Evolutionary conservation across 2,888 invertebrate species (phyloP).

Genomic region (Ernsta delagoae): DNA sequence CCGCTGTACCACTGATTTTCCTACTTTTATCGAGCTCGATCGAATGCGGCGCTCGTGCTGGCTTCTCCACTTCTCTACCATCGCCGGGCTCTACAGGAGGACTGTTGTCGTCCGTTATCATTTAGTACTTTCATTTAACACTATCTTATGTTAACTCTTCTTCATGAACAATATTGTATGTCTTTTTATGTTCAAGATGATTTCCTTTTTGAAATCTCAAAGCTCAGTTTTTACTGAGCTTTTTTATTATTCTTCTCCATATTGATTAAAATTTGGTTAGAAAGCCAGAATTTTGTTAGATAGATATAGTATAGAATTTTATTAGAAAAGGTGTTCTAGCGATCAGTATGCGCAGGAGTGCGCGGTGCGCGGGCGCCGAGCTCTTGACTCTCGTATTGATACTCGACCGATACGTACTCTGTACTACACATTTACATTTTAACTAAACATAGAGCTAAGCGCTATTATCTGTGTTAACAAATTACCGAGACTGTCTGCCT

Average conservation of each 20-base stretch:
- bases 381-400: slow-evolving; percentile 39
- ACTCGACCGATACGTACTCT: slow-evolving; percentile 20
- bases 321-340: no score
- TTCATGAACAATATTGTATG: background rate
- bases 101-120: background rate
- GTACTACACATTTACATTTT: slow-evolving; percentile 33
- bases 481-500: slow-evolving; percentile 21
- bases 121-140: background rate
- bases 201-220: no score
- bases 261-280: no score
- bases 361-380: slow-evolving; percentile 38
- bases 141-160: background rate
- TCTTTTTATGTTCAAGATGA: background rate
- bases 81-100: background rate
- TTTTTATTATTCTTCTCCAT: no score
- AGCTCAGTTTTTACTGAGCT: no score
- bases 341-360: slow-evolving; percentile 5
- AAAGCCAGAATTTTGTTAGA: no score
- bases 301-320: no score
- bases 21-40: slow-evolving; percentile 28
- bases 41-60: slow-evolving; percentile 35
- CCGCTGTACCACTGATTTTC: no score
- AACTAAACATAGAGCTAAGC: slow-evolving; percentile 24
- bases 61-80: background rate
- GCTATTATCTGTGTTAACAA: slow-evolving; percentile 33